A percentile compares a stretch with the other conserved stretches of the same genome.
Evolutionary conservation across 2,888 invertebrate species (phyloP).

Genomic region (Amorpha juglandis): DNA sequence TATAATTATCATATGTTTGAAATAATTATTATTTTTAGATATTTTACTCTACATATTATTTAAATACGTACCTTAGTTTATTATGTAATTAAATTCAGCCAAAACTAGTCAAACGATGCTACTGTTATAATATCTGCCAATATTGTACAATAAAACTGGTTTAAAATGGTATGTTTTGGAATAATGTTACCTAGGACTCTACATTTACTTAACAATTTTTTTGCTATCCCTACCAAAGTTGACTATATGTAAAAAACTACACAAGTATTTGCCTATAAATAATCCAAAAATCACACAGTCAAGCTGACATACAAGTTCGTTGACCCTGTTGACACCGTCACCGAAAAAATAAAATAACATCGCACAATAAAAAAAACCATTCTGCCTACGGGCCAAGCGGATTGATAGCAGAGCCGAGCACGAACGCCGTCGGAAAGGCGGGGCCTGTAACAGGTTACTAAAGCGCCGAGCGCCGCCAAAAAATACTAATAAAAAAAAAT

Average conservation of each 20-base stretch:
- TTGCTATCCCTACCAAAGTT: not conserved
- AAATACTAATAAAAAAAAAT: slow-evolving; percentile 83
- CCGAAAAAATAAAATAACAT: slow-evolving; percentile 63
- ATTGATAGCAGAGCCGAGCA: slow-evolving; percentile 73
- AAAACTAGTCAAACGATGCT: not conserved
- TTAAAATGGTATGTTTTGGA: not conserved
- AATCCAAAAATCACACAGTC: slow-evolving; percentile 34
- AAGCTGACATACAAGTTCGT: slow-evolving; percentile 42
- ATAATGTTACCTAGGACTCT: not conserved
- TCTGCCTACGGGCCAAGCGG: slow-evolving; percentile 65
- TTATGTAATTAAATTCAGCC: not conserved
- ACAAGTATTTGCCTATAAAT: not conserved
- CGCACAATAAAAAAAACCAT: slow-evolving; percentile 67
- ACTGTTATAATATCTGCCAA: not conserved
- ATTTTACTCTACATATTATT: not conserved
- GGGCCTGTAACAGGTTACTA: slow-evolving; percentile 81
- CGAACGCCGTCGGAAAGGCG: slow-evolving; percentile 61
- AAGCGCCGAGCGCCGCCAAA: slow-evolving; percentile 78
- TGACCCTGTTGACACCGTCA: slow-evolving; percentile 64
- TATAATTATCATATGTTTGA: not conserved
- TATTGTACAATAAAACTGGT: not conserved
- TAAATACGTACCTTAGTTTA: not conserved
- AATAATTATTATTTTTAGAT: not conserved
- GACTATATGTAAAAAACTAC: slow-evolving; percentile 3
- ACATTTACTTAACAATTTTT: not conserved